Conservation (phyloP, 2,797 vertebrate genomes). For the Mareca penelope region DNA sequence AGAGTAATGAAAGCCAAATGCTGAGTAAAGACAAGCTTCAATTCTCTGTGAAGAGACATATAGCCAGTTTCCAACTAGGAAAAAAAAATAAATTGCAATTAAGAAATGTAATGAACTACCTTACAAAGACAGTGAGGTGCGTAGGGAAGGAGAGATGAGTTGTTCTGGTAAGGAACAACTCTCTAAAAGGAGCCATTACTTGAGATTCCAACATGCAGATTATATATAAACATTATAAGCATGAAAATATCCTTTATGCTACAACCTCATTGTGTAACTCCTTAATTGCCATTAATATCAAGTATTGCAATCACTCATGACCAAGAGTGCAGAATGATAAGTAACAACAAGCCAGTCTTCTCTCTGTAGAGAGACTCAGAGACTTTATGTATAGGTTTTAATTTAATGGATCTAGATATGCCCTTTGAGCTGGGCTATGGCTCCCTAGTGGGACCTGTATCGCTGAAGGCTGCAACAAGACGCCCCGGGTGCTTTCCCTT, state of each 20-base stretch:
- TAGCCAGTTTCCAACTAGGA: neutral
- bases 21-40: neutral
- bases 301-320: neutral
- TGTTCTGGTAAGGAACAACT: neutral
- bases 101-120: neutral
- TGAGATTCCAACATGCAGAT: neutral
- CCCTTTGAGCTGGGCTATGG: neutral
- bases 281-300: neutral
- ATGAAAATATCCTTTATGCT: neutral
- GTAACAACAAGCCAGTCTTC: neutral
- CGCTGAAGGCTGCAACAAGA: neutral
- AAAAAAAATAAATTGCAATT: neutral
- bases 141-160: neutral
- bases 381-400: neutral
- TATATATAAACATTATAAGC: rapidly evolving
- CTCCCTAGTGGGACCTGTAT: neutral
- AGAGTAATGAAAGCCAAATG: neutral
- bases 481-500: rapidly evolving
- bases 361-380: neutral
- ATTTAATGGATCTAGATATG: neutral
- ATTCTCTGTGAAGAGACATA: neutral
- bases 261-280: neutral
- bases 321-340: neutral
- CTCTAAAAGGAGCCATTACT: neutral
- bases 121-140: neutral